Percentiles rank a stretch among this genome's conserved stretches.
Conservation (phyloP, 1,140 invertebrate species). For the Catajapyx aquilonaris region DNA sequence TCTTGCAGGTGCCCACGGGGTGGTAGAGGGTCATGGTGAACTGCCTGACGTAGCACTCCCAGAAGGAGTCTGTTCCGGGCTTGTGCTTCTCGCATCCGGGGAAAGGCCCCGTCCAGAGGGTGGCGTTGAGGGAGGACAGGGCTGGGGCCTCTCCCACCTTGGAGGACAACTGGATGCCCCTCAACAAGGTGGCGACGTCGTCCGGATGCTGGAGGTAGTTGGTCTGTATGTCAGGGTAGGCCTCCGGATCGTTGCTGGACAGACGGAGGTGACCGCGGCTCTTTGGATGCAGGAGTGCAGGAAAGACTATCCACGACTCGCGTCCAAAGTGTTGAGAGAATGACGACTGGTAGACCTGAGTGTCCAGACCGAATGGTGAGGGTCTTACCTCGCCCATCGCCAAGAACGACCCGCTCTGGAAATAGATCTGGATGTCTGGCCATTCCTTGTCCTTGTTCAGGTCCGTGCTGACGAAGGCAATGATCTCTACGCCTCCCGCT, state of each 20-base stretch:
- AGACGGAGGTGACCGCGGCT: conserved; percentile 63
- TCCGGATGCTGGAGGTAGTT: conserved; percentile 69
- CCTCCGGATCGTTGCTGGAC: conserved; percentile 50
- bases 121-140: conserved; percentile 56
- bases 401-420: conserved; percentile 56
- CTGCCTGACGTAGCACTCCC: conserved; percentile 14
- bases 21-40: conserved; percentile 22
- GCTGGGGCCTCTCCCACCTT: conserved; percentile 53
- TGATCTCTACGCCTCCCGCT: conserved; percentile 53
- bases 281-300: conserved; percentile 52
- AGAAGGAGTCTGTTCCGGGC: conserved; percentile 13
- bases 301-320: conserved; percentile 67
- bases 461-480: conserved; percentile 65
- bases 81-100: conserved; percentile 43
- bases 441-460: conserved; percentile 45
- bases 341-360: conserved; percentile 60
- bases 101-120: conserved; percentile 51
- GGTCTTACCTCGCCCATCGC: conserved; percentile 54
- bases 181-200: conserved; percentile 49
- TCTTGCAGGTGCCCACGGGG: conserved; percentile 25
- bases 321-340: conserved; percentile 54
- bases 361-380: conserved; percentile 49
- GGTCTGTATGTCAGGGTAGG: conserved; percentile 70
- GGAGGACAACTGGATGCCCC: conserved; percentile 62
- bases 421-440: conserved; percentile 73